Evolutionary conservation across 2,113 vertebrate species (phyloP).

Genomic region (Amphiprion percula): DNA sequence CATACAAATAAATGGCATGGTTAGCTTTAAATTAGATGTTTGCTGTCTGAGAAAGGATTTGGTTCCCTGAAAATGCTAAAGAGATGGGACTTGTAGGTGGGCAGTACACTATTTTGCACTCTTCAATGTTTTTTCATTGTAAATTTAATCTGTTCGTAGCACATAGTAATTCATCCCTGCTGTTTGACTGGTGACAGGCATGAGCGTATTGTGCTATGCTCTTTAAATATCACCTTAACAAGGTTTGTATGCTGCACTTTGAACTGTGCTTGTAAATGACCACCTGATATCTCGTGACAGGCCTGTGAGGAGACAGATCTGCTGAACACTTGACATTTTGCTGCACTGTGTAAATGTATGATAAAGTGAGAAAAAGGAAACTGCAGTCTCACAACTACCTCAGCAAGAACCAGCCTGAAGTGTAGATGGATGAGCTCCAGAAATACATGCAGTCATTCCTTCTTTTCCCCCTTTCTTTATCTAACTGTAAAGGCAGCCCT

Average conservation of each 20-base stretch:
- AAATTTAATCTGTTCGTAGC: background rate
- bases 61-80: background rate
- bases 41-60: constrained; percentile 11
- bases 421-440: constrained; percentile 45
- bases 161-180: background rate
- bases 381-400: constrained; percentile 50
- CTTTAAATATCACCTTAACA: constrained; percentile 58
- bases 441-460: constrained; percentile 39
- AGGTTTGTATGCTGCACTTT: constrained; percentile 69
- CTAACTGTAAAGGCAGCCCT: constrained; percentile 47
- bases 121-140: constrained; percentile 13
- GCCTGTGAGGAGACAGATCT: constrained; percentile 69
- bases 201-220: constrained; percentile 41
- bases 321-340: constrained; percentile 75
- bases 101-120: background rate
- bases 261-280: constrained; percentile 73
- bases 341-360: constrained; percentile 38
- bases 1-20: constrained; percentile 14
- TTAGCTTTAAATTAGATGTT: constrained; percentile 12
- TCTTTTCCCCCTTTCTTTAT: constrained; percentile 38
- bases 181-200: background rate
- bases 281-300: constrained; percentile 79
- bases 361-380: constrained; percentile 60
- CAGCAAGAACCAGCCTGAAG: constrained; percentile 58
- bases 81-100: background rate